Percentiles rank a stretch among this genome's conserved stretches.
These are phyloP conservation scores for Eupithecia subumbrata DNA, from an alignment of 2,888 invertebrate species.

Conservation along the genomic window DNA sequence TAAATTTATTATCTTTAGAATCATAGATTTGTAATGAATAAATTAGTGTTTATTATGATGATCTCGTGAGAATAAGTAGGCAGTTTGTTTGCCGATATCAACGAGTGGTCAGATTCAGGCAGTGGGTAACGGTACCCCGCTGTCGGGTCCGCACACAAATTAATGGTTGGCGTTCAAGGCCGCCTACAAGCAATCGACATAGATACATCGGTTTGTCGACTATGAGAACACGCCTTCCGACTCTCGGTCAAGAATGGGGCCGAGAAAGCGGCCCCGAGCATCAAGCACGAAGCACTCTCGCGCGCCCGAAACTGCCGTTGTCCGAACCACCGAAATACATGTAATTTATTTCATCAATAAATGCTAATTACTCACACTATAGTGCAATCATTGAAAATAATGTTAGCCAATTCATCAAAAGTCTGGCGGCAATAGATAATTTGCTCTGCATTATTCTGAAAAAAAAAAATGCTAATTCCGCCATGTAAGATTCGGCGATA, in stretches of 20 bases:
- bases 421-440: neutral
- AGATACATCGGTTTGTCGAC: conserved; percentile 80
- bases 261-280: conserved; percentile 73
- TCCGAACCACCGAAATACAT: conserved; percentile 39
- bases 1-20: conserved; percentile 18
- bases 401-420: neutral
- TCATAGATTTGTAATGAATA: conserved; percentile 20
- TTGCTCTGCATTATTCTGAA: conserved; percentile 41
- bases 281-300: conserved; percentile 48
- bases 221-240: conserved; percentile 77
- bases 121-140: conserved; percentile 75
- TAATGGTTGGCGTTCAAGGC: conserved; percentile 81
- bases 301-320: conserved; percentile 41
- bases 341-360: conserved; percentile 52
- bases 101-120: conserved; percentile 67
- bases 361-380: conserved; percentile 55
- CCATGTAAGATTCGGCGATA: conserved; percentile 51
- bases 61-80: conserved; percentile 44
- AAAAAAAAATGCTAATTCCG: conserved; percentile 48
- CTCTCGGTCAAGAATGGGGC: conserved; percentile 74
- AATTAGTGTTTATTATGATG: conserved; percentile 14
- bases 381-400: conserved; percentile 21
- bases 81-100: conserved; percentile 58
- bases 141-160: conserved; percentile 80
- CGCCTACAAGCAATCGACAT: conserved; percentile 82